Evolutionary conservation across 1,140 invertebrate genomes (phyloP).

Genomic region (Drosophila micromelanica): DNA sequence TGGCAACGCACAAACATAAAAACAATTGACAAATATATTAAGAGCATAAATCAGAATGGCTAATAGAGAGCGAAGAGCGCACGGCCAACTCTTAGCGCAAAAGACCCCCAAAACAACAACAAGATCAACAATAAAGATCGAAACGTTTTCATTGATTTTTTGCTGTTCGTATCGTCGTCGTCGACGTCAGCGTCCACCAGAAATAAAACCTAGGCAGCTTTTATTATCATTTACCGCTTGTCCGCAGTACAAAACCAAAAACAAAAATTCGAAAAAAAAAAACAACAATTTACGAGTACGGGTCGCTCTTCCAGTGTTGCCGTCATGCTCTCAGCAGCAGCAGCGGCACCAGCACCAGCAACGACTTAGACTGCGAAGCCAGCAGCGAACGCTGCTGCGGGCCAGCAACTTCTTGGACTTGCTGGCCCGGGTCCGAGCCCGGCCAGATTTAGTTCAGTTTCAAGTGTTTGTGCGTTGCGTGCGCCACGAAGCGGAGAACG

Average conservation of each 20-base stretch:
- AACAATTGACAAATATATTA: constrained; percentile 83
- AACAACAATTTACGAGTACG: constrained; percentile 37
- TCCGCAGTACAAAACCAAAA: constrained; percentile 45
- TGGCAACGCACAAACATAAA: constrained; percentile 63
- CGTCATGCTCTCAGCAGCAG: constrained; percentile 67
- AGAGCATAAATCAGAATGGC: constrained; percentile 79
- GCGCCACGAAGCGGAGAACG: constrained; percentile 77
- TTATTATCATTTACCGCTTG: constrained; percentile 82
- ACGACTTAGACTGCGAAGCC: constrained; percentile 31
- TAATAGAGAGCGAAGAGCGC: constrained; percentile 68
- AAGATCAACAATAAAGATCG: constrained; percentile 40
- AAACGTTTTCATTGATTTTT: constrained; percentile 69
- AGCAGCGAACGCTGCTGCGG: constrained; percentile 54
- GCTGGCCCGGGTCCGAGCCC: constrained; percentile 69
- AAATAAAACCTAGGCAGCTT: constrained; percentile 59
- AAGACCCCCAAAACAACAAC: constrained; percentile 19
- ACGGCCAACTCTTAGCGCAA: constrained; percentile 41
- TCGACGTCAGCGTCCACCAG: constrained; percentile 15
- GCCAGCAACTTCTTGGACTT: constrained; percentile 84
- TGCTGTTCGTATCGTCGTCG: constrained; percentile 38
- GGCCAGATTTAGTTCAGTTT: constrained; percentile 84
- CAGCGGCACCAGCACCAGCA: constrained; percentile 28
- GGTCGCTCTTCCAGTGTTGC: constrained; percentile 68
- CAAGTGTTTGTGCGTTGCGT: constrained; percentile 84
- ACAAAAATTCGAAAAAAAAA: constrained; percentile 25